Evolutionary conservation across 2,113 vertebrate genomes (phyloP), one percentile per base, ranked within the genome.

Genomic region (Salvator merianae): DNA sequence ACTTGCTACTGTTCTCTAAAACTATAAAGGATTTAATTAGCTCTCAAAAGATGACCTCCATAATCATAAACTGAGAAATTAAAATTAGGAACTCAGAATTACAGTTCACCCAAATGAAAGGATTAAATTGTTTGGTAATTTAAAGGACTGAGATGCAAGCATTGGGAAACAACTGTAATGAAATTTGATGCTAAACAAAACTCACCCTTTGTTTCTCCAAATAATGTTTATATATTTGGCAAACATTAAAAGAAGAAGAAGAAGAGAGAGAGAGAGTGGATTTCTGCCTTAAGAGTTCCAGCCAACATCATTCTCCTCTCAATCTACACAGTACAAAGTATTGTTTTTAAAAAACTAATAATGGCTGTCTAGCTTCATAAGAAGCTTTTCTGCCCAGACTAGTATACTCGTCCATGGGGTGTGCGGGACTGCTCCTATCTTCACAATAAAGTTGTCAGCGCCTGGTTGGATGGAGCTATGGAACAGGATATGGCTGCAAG

Each of bases 1-100:
- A 65, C 7, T 47, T 77, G 40, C 7, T 66, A 32, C 85, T 86
- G 82, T 87, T 87, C 82, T 83, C 77, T 81, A 76, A 59, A 59
- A 91, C 86, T 84, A 79, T 83, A 84, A 13, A 85, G 81, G 34
- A 85, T 82, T 83, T 88, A 86, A 83, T 68, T 83, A 83, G 76
- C 5, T 84, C 43, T 85, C 20, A 16, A 81, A 50, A 88, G 59
- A 55, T 84, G 75, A 87, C 87, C 85, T 83, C n/a, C 88, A 47
- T 84, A 81, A 79, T 30, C 76, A 83, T 83, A 76, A 83, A 83
- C 62, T 76, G 55, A 83, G n/a, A 55, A 77, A 66, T 89, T 88
- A 68, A 88, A 88, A 78, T 77, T 34, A 75, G 34, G 73, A 50
- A 89, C 81, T 81, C 68, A 47, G 85, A 89, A 77, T 40, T 34